Evolutionary conservation across 1,140 invertebrate genomes (phyloP).

Genomic region (Trachelipus rathkii): DNA sequence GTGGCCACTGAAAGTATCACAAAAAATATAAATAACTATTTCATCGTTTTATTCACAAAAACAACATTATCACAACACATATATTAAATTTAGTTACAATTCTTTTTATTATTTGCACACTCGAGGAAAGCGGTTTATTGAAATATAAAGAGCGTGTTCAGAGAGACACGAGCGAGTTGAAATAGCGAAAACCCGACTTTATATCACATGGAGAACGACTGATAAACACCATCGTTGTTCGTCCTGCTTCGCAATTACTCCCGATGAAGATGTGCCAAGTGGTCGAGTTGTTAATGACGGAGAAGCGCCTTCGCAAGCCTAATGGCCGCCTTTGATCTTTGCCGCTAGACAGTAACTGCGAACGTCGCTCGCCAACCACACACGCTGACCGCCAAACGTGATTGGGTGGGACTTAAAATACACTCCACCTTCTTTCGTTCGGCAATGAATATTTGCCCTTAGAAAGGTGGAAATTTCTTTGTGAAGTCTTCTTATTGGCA

Average conservation of each 20-base stretch:
- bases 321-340: constrained; percentile 46
- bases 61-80: too few species aligned
- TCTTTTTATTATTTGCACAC: background rate
- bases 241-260: constrained; percentile 26
- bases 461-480: constrained; percentile 12
- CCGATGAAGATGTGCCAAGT: constrained; percentile 46
- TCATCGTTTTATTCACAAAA: too few species aligned
- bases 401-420: constrained; percentile 26
- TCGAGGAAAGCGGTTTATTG: constrained; percentile 1
- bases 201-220: background rate
- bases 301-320: constrained; percentile 44
- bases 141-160: constrained; percentile 14
- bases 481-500: constrained; percentile 24
- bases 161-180: constrained; percentile 42
- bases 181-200: constrained; percentile 40
- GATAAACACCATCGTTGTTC: constrained; percentile 3
- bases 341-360: constrained; percentile 41
- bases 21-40: background rate
- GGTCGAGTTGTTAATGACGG: constrained; percentile 46
- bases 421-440: constrained; percentile 6
- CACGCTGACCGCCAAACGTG: constrained; percentile 34
- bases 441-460: background rate
- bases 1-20: background rate
- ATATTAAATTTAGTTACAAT: constrained; percentile 11
- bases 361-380: constrained; percentile 36